Evolutionary conservation across 2,888 invertebrate genomes (phyloP).

Genomic region (Drosophila pseudotalamancana): DNA sequence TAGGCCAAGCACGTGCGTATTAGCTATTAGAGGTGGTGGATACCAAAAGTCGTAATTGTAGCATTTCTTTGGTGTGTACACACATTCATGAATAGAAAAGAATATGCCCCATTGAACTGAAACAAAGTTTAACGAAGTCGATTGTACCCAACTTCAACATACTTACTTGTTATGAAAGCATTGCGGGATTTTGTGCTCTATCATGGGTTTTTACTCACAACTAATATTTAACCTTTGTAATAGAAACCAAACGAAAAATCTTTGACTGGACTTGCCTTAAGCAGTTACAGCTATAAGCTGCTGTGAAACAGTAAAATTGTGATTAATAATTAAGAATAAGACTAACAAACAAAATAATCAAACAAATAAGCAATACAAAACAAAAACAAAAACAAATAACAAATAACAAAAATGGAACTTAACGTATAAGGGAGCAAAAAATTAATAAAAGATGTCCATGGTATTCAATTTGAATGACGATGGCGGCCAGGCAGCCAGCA

Average conservation of each 20-base stretch:
- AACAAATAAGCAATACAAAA: conserved; percentile 17
- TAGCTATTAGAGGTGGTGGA: too few relatives aligned
- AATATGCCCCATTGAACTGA: too few relatives aligned
- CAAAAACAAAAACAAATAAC: conserved; percentile 7
- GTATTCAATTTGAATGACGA: conserved; percentile 74
- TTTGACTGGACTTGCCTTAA: conserved; percentile 73
- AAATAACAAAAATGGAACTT: conserved; percentile 4
- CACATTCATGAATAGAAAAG: too few relatives aligned
- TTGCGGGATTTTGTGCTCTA: neutral
- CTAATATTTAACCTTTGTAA: neutral
- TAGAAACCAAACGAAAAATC: conserved; percentile 38
- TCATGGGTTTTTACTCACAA: neutral
- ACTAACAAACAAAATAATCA: conserved; percentile 27
- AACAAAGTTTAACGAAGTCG: too few relatives aligned
- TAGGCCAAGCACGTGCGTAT: too few relatives aligned
- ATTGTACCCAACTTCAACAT: too few relatives aligned
- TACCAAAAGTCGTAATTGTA: too few relatives aligned
- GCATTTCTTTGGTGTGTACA: too few relatives aligned
- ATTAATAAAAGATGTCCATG: conserved; percentile 71
- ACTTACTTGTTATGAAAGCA: too few relatives aligned
- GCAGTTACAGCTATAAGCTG: conserved; percentile 53
- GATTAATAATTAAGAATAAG: conserved; percentile 70
- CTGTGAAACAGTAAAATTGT: conserved; percentile 58
- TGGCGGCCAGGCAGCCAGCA: conserved; percentile 51
- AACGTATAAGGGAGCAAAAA: neutral